phyloP scores from a whole-genome alignment of 1,140 invertebrate species.

The Temnothorax longispinosus region DNA sequence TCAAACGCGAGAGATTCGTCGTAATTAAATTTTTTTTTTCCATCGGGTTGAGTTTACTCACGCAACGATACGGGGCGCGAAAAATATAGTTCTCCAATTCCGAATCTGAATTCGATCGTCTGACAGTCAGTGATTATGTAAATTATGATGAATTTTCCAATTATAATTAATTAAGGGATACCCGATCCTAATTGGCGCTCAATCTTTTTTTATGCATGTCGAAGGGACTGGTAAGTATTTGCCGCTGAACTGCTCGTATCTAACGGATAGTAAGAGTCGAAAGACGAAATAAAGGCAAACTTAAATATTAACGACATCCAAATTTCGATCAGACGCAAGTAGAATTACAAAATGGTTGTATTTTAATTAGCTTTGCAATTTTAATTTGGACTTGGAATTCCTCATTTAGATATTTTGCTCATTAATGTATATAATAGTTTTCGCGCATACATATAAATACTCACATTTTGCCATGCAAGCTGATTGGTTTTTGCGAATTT shows the following conservation, averaged over 20 bases:
- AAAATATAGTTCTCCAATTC: background rate
- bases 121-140: constrained; percentile 5
- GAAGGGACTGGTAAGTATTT: constrained; percentile 78
- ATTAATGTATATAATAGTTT: background rate
- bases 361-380: background rate
- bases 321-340: constrained; percentile 10
- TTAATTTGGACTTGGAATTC: background rate
- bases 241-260: constrained; percentile 25
- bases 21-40: constrained; percentile 20
- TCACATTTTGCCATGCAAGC: background rate
- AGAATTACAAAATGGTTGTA: background rate
- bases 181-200: constrained; percentile 55
- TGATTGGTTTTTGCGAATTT: constrained; percentile 17
- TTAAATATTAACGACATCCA: background rate
- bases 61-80: background rate
- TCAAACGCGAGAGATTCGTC: background rate
- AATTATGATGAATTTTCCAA: constrained; percentile 16
- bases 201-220: constrained; percentile 73
- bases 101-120: background rate
- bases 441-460: background rate
- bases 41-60: background rate
- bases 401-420: background rate
- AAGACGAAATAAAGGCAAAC: background rate
- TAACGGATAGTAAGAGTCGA: constrained; percentile 1
- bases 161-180: constrained; percentile 52